These are phyloP conservation scores for Keiferia lycopersicella DNA, from an alignment of 2,888 invertebrate genomes.

Conservation along the genomic window DNA sequence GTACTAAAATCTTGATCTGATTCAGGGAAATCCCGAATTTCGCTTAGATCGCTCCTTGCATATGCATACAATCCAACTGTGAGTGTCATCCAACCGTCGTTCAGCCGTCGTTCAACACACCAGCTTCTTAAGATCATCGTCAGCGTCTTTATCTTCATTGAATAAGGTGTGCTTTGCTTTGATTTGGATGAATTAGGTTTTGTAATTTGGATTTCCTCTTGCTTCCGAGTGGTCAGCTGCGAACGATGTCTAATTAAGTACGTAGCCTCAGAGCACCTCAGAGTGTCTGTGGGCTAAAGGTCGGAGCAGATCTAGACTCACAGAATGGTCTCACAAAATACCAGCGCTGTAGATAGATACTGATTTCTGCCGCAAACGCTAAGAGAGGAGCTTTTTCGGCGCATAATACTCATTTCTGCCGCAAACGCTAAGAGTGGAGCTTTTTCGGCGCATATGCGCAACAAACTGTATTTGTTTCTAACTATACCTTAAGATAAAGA, in stretches of 20 bases:
- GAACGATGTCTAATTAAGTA: constrained; percentile 77
- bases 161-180: constrained; percentile 39
- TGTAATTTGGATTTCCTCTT: constrained; percentile 50
- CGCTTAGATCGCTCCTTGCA: constrained; percentile 13
- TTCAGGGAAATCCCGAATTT: constrained; percentile 31
- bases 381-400: too few species aligned
- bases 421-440: too few species aligned
- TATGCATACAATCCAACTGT: constrained; percentile 45
- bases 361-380: too few species aligned
- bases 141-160: constrained; percentile 32
- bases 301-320: too few species aligned
- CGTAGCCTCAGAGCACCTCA: constrained; percentile 72
- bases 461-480: too few species aligned
- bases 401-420: too few species aligned
- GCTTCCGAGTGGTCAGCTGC: constrained; percentile 73
- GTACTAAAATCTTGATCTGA: not conserved
- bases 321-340: too few species aligned
- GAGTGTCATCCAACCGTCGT: constrained; percentile 55
- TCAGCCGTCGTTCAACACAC: constrained; percentile 48
- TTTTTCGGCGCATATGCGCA: too few species aligned
- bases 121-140: constrained; percentile 33
- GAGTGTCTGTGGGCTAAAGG: constrained; percentile 49
- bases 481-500: too few species aligned
- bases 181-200: constrained; percentile 28
- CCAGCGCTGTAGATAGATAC: too few species aligned